Base-by-base conservation (phyloP, 2,113 vertebrate genomes). In the Alligator sinensis region DNA sequence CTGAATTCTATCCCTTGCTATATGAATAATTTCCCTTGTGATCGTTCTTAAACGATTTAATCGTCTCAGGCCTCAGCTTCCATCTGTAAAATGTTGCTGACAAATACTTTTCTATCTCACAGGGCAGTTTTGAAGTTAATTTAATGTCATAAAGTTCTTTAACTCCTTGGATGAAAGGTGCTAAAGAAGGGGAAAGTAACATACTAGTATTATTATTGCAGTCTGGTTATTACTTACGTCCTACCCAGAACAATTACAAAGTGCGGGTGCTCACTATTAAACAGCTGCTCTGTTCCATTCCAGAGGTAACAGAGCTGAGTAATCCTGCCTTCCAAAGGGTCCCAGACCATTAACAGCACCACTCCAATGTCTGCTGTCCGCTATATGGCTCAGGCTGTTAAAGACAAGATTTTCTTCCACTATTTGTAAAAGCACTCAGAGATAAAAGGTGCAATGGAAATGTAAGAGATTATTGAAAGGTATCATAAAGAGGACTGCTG, bases 321-420 rank as follows among this genome's bases (percentile, higher is more conserved):
- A 16, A 2, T 2, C 8, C 75, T 75, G 30, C 30, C 1, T 1
- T 14, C 1, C 30, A 24, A 3, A 30, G 21, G 5, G 0, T 59
- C 13, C 6, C 64, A 3, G 4, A 28, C 24, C 11, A 15, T 18
- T 10, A 28, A 34, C 76, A 34, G 1, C 60, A 3, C 11, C 64
- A 28, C 2, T 1, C 30, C 0, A 3, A 27, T 72, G 19, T 21
- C 11, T 82, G 30, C 34, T 54, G 61, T 15, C 34, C 1, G 0
- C 68, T 13, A 8, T 12, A 11, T 1, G 60, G 57, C 76, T 1
- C 59, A 62, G 11, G 15, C 9, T 0, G 38, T 57, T 17, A 5
- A 0, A 3, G 61, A 25, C 59, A 62, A 11, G 21, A 38, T 62
- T 15, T 47, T 62, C 59, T 19, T 19, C 13, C 34, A 9, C 12